Evolutionary conservation across 1,140 invertebrate species (phyloP).

Genomic region (Anadara kagoshimensis): DNA sequence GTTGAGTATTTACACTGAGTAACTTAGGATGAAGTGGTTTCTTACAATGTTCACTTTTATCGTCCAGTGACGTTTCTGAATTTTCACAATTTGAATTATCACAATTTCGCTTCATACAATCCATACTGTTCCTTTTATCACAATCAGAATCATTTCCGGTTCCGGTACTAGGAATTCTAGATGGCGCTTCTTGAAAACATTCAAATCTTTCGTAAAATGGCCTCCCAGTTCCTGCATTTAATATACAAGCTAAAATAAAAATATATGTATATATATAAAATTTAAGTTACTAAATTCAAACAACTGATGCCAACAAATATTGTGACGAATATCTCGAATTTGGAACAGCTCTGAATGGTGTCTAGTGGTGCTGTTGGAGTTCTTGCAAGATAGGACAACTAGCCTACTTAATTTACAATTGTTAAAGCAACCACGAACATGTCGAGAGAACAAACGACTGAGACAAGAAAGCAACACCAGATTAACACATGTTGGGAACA

Average conservation of each 20-base stretch:
- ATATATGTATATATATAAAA: not conserved
- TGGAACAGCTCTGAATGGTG: no score
- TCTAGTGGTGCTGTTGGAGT: no score
- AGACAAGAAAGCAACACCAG: no score
- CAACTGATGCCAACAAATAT: not conserved
- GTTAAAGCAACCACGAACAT: no score
- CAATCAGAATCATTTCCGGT: constrained; percentile 11
- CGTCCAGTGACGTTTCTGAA: constrained; percentile 23
- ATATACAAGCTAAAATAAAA: constrained; percentile 53
- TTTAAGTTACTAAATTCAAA: not conserved
- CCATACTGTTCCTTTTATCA: constrained; percentile 17
- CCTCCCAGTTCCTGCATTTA: constrained; percentile 55
- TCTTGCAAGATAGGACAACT: no score
- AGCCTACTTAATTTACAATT: no score
- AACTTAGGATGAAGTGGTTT: constrained; percentile 80
- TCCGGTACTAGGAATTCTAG: constrained; percentile 4
- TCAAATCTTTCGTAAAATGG: constrained; percentile 56
- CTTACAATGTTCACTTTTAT: constrained; percentile 38
- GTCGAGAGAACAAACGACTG: no score
- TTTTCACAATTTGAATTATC: constrained; percentile 36
- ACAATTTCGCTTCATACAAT: constrained; percentile 47
- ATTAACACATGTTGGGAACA: no score
- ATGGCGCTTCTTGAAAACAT: constrained; percentile 19
- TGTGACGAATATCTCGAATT: no score
- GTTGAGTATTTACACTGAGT: constrained; percentile 80